Evolutionary conservation across 2,888 invertebrate genomes (phyloP), one percentile per base, ranked within the genome.

Genomic region (Acleris literana): DNA sequence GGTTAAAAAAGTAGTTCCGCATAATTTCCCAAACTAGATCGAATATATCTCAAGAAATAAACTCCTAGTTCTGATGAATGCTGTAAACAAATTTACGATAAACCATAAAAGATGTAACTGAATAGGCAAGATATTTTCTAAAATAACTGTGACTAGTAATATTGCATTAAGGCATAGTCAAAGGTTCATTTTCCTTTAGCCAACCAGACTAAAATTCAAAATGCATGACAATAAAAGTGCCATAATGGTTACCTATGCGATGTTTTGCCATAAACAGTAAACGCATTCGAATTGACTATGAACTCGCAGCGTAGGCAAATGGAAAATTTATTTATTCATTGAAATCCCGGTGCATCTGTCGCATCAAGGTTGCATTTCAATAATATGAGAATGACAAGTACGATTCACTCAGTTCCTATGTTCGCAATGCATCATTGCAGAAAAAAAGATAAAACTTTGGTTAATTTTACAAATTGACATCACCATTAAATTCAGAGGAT

Each of bases 341-440:
- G 67, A 54, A 67, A 75, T 78, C 74, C 72, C 71, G 67, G 75
- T 72, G 76, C 72, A 77, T 74, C 70, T 68, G 72, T 73, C 76
- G 76, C 73, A 70, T 69, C 70, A 74, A 77, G 77, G 74, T 72
- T 74, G 77, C 72, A 70, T 78, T 76, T 73, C 69, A 77, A 76
- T 33, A 77, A 76, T 33, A 33, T 49, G 58, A 16, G 46, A 6
- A n/a, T 46, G 48, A 33, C 58, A 39, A 49, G 33, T 49, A 33
- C 33, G 29, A 49, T 59, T 59, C 39, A 13, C 39, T 39, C 39
- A 39, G 39, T 39, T 13, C 9, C 33, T 33, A 3, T 58, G 48
- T 25, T 48, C 16, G 33, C 46, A n/a, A 29, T 29, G 29, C 18
- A 33, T 49, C 58, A 49, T 18, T 33, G 25, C 49, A 11, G 29